Evolutionary conservation across 2,888 invertebrate species (phyloP), one percentile per base, ranked within the genome.

Genomic region (Tiliacea aurago): DNA sequence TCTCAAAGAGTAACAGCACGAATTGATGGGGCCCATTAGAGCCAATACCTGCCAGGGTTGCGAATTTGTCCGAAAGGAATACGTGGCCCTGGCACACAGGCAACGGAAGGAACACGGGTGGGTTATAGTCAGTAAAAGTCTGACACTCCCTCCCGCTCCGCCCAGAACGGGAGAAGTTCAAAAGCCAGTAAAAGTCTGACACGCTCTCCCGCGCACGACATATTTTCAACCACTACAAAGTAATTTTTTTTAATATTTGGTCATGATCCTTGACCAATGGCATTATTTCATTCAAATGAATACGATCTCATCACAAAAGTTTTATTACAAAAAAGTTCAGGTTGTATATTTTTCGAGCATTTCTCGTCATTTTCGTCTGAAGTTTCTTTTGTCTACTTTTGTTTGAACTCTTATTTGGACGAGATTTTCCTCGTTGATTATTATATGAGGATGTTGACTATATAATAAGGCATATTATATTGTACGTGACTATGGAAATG

Each of bases 231-330:
- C 11, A 10, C 4, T 20, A 15, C 4, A 53, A 20, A 43, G n/a
- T 6, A 28, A 43, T n/a, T 58, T 67, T 41, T 58, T 20, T n/a
- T 47, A 49, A 43, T 49, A 4, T 28, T 23, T 15, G 47, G n/a
- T 58, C 55, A 61, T 51, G 67, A 55, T 71, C 66, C 63, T 76
- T 84, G 84, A 76, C 76, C 76, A 69, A 47, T 51, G 56, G 20
- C 56, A 45, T 72, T 81, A 76, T 67, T 71, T 70, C 63, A 82
- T 84, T 81, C 49, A 82, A 82, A 76, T 84, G 73, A 81, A 80
- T 81, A 81, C 76, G 72, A 84, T 70, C 76, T 62, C 84, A 82
- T 82, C 76, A 81, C 53, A 70, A 84, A 81, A 82, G 81, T 84
- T 84, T 84, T 80, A 81, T 84, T 82, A 82, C 81, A 71, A 82